Percentiles rank a stretch among this genome's conserved stretches.
Evolutionary conservation across 1,140 invertebrate genomes (phyloP).

Genomic region (Neomicropteryx cornuta): DNA sequence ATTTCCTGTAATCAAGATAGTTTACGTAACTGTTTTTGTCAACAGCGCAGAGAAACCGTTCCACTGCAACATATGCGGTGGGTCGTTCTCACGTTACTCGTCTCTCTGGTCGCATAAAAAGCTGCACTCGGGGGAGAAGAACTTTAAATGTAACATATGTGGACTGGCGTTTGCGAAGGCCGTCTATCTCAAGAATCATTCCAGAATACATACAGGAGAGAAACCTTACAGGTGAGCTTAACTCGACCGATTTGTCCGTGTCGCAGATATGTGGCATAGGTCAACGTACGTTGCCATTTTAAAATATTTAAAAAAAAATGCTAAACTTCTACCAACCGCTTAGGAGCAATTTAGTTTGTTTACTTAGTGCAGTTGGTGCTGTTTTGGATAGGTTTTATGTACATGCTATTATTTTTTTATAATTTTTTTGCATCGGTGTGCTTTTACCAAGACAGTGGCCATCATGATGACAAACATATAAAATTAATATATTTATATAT

Average conservation of each 20-base stretch:
- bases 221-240: conserved; percentile 63
- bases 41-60: conserved; percentile 64
- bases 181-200: conserved; percentile 86
- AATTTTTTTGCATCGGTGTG: too few species aligned
- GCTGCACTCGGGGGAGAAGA: conserved; percentile 77
- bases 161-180: conserved; percentile 87
- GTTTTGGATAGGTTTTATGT: too few species aligned
- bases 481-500: too few species aligned
- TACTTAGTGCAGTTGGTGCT: too few species aligned
- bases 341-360: too few species aligned
- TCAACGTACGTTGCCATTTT: too few species aligned
- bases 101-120: conserved; percentile 79
- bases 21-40: not conserved
- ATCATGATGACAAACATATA: too few species aligned
- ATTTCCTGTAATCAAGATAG: too few species aligned
- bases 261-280: not conserved
- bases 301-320: too few species aligned
- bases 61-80: conserved; percentile 78
- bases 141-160: conserved; percentile 87
- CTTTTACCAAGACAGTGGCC: too few species aligned
- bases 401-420: too few species aligned
- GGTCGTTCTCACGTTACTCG: conserved; percentile 71
- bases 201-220: conserved; percentile 71
- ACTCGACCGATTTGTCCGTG: not conserved
- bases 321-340: too few species aligned